These are phyloP conservation scores for Poeciliopsis presidionis DNA, from an alignment of 2,797 vertebrate genomes.

Conservation along the genomic window DNA sequence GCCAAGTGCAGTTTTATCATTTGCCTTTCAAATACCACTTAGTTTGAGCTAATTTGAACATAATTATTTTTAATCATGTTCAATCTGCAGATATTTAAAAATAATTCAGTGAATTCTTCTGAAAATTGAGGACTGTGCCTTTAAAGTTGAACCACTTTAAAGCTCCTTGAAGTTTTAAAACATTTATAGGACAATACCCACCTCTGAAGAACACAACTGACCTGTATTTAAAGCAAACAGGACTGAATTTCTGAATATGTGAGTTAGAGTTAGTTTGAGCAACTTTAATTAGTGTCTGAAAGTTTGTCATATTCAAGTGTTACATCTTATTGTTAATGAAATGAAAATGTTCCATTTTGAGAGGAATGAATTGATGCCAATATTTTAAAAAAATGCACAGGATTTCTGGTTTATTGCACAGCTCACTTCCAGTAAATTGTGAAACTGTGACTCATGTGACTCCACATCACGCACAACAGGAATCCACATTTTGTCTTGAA, in stretches of 20 bases:
- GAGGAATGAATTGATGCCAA: background rate
- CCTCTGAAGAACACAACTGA: background rate
- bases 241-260: background rate
- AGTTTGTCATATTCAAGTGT: background rate
- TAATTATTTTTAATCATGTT: no score
- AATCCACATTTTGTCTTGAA: conserved; percentile 3
- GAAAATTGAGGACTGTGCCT: background rate
- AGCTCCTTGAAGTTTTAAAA: conserved; percentile 45
- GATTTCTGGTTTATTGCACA: conserved; percentile 36
- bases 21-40: background rate
- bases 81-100: background rate
- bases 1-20: no score
- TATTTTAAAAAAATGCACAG: background rate
- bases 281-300: background rate
- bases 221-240: background rate
- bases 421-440: conserved; percentile 57
- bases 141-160: conserved; percentile 46
- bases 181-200: conserved; percentile 1
- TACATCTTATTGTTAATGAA: background rate
- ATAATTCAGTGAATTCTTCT: background rate
- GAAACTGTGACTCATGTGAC: conserved; percentile 58
- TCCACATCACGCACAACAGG: background rate
- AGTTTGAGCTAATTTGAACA: background rate
- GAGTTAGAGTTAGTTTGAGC: background rate
- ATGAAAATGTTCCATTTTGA: background rate